phyloP scores from a whole-genome alignment of 2,888 invertebrate genomes.

The Anoncus sp. region DNA sequence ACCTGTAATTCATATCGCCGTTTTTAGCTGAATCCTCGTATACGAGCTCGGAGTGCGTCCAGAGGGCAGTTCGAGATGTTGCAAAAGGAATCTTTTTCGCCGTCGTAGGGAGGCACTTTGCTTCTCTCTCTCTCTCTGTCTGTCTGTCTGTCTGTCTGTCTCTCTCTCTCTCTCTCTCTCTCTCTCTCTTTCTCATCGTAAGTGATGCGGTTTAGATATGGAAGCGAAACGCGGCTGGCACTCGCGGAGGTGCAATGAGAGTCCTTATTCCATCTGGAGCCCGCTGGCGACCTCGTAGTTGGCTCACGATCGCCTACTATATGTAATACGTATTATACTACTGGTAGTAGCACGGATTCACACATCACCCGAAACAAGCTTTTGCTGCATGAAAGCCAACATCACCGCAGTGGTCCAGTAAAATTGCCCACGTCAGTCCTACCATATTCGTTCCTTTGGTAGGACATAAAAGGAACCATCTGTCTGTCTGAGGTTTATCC shows the following conservation, averaged over 20 bases:
- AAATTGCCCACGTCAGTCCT: constrained; percentile 5
- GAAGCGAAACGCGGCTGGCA: constrained; percentile 63
- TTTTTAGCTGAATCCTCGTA: constrained; percentile 10
- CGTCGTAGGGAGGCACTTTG: constrained; percentile 3
- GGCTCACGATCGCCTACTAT: constrained; percentile 34
- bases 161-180: constrained; percentile 20
- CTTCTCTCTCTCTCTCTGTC: constrained; percentile 13
- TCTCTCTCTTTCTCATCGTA: constrained; percentile 18
- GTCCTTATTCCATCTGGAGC: constrained; percentile 44
- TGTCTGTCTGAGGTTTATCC: background rate
- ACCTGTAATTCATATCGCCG: constrained; percentile 1
- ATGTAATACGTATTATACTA: constrained; percentile 45
- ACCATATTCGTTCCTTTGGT: background rate
- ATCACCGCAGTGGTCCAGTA: background rate
- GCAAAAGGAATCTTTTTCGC: constrained; percentile 56
- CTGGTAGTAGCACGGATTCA: constrained; percentile 6
- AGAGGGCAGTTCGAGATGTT: constrained; percentile 28
- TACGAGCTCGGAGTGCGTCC: constrained; percentile 21
- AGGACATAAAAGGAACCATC: constrained; percentile 1
- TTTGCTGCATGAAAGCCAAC: constrained; percentile 27
- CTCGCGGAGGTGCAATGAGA: constrained; percentile 56
- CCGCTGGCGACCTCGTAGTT: constrained; percentile 51
- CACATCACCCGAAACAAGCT: constrained; percentile 26
- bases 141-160: constrained; percentile 7
- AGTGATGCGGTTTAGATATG: constrained; percentile 32